Base-by-base conservation (phyloP, 64 coral and sea anemone species). In the Catalaphyllia jardinei region DNA sequence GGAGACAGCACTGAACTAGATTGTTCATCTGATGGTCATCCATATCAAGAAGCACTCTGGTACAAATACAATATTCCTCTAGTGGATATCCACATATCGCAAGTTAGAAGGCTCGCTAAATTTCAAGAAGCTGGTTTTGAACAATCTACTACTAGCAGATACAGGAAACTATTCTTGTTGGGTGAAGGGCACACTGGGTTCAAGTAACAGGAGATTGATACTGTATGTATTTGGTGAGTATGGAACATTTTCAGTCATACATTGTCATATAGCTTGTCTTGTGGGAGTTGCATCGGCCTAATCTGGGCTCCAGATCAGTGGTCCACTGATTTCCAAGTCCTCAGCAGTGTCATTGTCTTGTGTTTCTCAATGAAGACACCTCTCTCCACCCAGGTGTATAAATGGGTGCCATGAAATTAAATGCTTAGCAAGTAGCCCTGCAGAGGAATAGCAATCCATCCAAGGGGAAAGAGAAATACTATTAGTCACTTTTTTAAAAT, bases 61-160 rank as follows among this genome's bases (percentile, higher is more conserved):
- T 87, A 67, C 82, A 92, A 92, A 49, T 92, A 86, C 79, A 50
- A 55, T 49, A 25, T 42, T 31, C 90, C 90, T 2, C 39, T 92
- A 20, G 22, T 50, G 71, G 60, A 92, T 19, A 84, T 92, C n/a
- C 13, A 78, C 90, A 1, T 92, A 71, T 33, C 67, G 89, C 20
- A 27, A 2, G 5, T 62, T 74, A 28, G 79, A 75, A 5, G 49
- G 57, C 71, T 20, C 14, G 12, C 33, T 59, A 52, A 87, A 87
- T 17, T 74, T 49, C 1, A 13, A 71, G 20, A 87, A 74, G 54
- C 33, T 92, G 57, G n/a, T 76, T 15, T 72, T 92, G 16, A 71
- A 61, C 79, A 42, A 87, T 16, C 1, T 92, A 10, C n/a, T 92
- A 59, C 42, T 86, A 16, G 90, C 90, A 49, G 90, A 92, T 27